Evolutionary conservation across 1,140 invertebrate species (phyloP), one percentile per base, ranked within the genome.

Genomic region (Micrasema minimum): DNA sequence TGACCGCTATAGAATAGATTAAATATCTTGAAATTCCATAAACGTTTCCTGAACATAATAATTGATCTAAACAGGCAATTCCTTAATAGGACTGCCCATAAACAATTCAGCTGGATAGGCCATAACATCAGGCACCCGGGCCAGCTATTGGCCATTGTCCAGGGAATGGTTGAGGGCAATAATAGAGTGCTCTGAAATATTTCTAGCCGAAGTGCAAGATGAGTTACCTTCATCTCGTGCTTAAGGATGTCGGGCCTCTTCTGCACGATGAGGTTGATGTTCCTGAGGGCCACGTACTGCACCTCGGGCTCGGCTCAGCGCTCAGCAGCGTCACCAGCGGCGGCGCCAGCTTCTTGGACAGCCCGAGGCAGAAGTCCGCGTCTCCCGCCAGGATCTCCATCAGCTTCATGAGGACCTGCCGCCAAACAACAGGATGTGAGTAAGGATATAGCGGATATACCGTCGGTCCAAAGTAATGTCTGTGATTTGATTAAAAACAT

Each of bases 191-290:
- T n/a, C n/a, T n/a, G 3, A 9, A 43, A 43, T 14, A 43, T 43
- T 43, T 43, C 22, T 9, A 22, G 9, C 18, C 46, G 11, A 26
- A n/a, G n/a, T n/a, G n/a, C n/a, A n/a, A n/a, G n/a, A n/a, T n/a
- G n/a, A 46, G 7, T 23, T 68, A 92, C 98, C 87, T 99, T 99
- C 97, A 99, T 99, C 84, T 99, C 98, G 78, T 99, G 97, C 80
- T 99, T 99, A n/a, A 99, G 82, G 75, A 99, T 99, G 72, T 99
- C 98, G 0, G 97, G 96, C 62, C 98, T 88, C 81, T 99, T 99
- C 82, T 99, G 98, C 16, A 99, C 98, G 76, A 99, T 99, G 1
- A 99, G 87, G 84, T 99, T 99, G 76, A 99, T 99, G 81, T 99
- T 99, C 69, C 98, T 83, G 37, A 99, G 85, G 2, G 98, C 98